Base-by-base conservation (phyloP, 2,888 invertebrate species). In the Ectemnius lituratus region DNA sequence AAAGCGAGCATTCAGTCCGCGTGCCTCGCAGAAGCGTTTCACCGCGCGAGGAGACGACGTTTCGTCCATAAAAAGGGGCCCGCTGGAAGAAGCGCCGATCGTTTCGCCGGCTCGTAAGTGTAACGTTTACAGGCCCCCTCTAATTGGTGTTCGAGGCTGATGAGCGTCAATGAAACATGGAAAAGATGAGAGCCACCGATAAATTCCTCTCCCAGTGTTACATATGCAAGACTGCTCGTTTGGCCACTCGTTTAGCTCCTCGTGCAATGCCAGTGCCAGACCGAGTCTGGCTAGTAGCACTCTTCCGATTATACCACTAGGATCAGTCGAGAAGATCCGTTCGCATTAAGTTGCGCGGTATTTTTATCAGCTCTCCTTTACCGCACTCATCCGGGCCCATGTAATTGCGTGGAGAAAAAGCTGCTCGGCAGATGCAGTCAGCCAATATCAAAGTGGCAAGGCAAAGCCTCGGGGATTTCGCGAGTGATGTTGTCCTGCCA, bases 131-230 rank as follows among this genome's bases (percentile, higher is more conserved):
- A 79, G 81, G 82, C 82, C 79, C 83, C 76, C 83, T 85, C 85
- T 85, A 85, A 85, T 85, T 85, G 85, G 81, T 77, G 80, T 83
- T 83, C 85, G 85, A 84, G 86, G 85, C 76, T 79, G 82, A 82
- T 81, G 80, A 81, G 79, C 76, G 82, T 73, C 76, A 82, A 80
- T 79, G 79, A 77, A 77, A 77, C 77, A 77, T 76, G 77, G 77
- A 77, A 77, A 77, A 77, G 76, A 77, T 76, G 77, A 72, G 76
- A 61, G 60, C 77, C 20, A 11, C 18, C 71, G 76, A 76, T 76
- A 76, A 65, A 62, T 63, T 63, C 59, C 20, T 52, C 52, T 52
- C n/a, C 16, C 52, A 14, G 52, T 52, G 52, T 16, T 52, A 52
- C 52, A 52, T 52, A 52, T 52, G 52, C 52, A 37, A 37, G 52